Base-by-base conservation (phyloP, 2,797 vertebrate species). In the Anabacerthia variegaticeps region DNA sequence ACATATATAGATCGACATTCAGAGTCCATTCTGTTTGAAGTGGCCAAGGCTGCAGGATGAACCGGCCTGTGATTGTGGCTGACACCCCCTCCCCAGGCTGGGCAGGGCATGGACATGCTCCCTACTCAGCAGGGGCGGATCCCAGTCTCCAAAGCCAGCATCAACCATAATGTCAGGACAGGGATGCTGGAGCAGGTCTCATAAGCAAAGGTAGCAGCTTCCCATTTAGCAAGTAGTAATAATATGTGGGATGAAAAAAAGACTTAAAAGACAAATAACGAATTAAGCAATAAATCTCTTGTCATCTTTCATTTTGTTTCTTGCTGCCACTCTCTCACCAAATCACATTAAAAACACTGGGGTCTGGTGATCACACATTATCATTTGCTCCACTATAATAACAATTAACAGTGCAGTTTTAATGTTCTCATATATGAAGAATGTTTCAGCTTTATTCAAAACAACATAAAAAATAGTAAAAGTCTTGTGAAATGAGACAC, bases 41-140 rank as follows among this genome's bases (percentile, higher is more conserved):
- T 6, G n/a, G 6, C 18, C 39, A 27, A 79, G 66, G 27, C 10
- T 65, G 66, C 11, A 62, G 39, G n/a, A 59, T 37, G 41, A 85
- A 32, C 12, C 22, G 21, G 2, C 0, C 0, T n/a, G 27, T 7
- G 19, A 44, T 3, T 8, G 16, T 10, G n/a, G 28, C 27, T 49
- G 32, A 12, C 2, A 6, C 43, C 30, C 37, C 30, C 21, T 65
- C 7, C 48, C 10, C 13, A n/a, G 68, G 27, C 22, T 62, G n/a
- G 22, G 19, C 46, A 73, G 28, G 11, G 16, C 26, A 75, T 3
- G 0, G 28, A 67, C 32, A 46, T 1, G 0, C 5, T 61, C 16
- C n/a, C 16, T 34, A 15, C 8, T 2, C 15, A 41, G 32, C 21
- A 55, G n/a, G 6, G 13, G 4, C 44, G 48, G 18, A 30, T 65